Conservation (phyloP, 2,797 vertebrate genomes). For the Platalea minor region DNA sequence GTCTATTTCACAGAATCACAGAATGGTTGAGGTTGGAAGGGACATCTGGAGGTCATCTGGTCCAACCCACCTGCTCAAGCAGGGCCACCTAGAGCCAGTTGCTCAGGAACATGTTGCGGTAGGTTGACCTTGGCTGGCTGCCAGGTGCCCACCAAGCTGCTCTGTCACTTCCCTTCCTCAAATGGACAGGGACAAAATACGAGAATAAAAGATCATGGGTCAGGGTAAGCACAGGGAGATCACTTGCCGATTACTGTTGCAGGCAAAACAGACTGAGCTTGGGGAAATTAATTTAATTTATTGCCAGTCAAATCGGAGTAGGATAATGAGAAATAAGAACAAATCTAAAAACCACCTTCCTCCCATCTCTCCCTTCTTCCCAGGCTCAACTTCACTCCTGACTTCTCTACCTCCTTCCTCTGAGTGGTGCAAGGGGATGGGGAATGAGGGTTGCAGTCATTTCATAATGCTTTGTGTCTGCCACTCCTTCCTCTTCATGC, state of each 20-base stretch:
- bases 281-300: neutral
- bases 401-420: neutral
- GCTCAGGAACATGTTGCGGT: neutral
- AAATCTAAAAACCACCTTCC: neutral
- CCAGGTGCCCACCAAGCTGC: neutral
- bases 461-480: neutral
- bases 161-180: neutral
- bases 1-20: neutral
- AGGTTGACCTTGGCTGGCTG: neutral
- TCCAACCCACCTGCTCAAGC: neutral
- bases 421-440: neutral
- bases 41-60: neutral
- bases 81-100: neutral
- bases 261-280: neutral
- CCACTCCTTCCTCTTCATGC: neutral
- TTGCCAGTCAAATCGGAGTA: neutral
- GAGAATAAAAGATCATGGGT: neutral
- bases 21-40: neutral
- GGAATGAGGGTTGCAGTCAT: neutral
- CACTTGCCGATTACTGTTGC: neutral
- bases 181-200: neutral
- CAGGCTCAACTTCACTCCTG: neutral
- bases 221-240: no score
- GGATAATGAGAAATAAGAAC: neutral
- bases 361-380: neutral